A percentile compares a stretch with the other conserved stretches of the same genome.
Evolutionary conservation across 2,113 vertebrate genomes (phyloP).

Genomic region (Nothocercus julius): DNA sequence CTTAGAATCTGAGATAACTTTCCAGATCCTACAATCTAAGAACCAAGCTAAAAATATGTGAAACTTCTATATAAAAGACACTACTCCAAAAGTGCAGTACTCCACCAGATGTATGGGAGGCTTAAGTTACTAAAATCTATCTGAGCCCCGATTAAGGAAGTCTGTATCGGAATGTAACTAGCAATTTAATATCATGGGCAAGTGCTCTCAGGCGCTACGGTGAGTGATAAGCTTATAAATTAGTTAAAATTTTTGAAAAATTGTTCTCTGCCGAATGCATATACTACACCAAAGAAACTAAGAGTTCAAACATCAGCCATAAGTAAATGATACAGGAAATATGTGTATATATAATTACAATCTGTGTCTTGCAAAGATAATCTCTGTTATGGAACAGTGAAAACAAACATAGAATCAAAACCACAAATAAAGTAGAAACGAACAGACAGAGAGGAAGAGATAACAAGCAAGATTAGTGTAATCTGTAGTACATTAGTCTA

Average conservation of each 20-base stretch:
- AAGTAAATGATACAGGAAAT: conserved; percentile 14
- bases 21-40: background rate
- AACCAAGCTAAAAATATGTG: no score
- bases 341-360: background rate
- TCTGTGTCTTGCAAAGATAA: conserved; percentile 28
- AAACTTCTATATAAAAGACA: background rate
- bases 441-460: conserved; percentile 2
- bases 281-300: background rate
- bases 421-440: background rate
- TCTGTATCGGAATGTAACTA: background rate
- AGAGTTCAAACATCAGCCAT: conserved; percentile 30
- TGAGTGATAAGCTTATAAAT: conserved; percentile 22
- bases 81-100: background rate
- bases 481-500: conserved; percentile 20
- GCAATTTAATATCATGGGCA: background rate
- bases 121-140: conserved; percentile 6
- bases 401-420: conserved; percentile 31
- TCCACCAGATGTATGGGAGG: background rate
- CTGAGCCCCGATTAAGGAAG: background rate
- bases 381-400: conserved; percentile 35
- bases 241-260: background rate
- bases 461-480: conserved; percentile 42
- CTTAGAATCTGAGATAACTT: background rate
- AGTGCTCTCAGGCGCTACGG: background rate
- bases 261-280: background rate